These are phyloP conservation scores for Halichoerus grypus DNA, from an alignment of 2,113 vertebrate species.

Conservation along the genomic window DNA sequence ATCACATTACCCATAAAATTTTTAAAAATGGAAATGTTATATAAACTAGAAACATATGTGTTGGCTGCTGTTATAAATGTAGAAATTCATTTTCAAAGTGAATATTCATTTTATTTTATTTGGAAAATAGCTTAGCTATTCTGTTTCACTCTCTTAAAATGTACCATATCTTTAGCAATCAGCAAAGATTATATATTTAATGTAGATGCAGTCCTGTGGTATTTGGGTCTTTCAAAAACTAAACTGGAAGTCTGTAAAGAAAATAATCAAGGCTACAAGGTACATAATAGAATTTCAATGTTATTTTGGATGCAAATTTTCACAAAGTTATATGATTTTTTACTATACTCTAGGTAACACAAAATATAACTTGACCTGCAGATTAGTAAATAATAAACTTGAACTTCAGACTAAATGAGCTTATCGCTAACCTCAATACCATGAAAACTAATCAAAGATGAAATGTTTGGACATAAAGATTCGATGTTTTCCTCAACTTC, in stretches of 20 bases:
- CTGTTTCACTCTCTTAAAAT: constrained; percentile 25
- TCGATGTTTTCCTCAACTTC: neutral
- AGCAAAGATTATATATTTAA: neutral
- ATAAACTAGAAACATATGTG: neutral
- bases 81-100: constrained; percentile 43
- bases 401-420: neutral
- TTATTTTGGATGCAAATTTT: neutral
- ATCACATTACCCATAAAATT: neutral
- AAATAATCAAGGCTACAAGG: neutral
- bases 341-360: neutral
- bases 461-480: neutral
- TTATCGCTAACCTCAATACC: neutral
- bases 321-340: neutral
- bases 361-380: neutral
- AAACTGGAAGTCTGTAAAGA: neutral
- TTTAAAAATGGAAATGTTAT: neutral
- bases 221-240: neutral
- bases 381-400: neutral
- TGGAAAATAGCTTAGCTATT: neutral
- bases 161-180: neutral
- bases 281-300: neutral
- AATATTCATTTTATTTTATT: neutral
- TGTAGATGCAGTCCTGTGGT: neutral
- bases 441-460: neutral
- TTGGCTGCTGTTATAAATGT: neutral